phyloP scores from a whole-genome alignment of 1,140 invertebrate species.

The Euura saliciscinereae region DNA sequence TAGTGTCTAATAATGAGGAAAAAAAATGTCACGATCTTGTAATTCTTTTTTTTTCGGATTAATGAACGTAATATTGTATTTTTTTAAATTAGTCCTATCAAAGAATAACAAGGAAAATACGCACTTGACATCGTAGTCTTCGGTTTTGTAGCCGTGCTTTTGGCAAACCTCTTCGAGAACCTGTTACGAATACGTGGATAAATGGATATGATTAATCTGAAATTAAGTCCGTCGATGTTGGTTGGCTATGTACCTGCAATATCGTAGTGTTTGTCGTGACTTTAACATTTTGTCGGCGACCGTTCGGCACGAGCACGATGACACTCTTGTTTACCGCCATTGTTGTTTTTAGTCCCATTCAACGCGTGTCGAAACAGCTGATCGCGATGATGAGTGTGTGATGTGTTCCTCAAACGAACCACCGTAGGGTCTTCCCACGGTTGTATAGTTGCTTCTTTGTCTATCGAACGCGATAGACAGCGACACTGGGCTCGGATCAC shows the following conservation, averaged over 20 bases:
- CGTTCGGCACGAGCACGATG: constrained; percentile 71
- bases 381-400: no score
- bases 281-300: constrained; percentile 70
- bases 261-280: constrained; percentile 73
- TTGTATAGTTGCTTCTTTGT: no score
- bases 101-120: constrained; percentile 13
- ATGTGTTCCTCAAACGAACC: no score
- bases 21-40: not conserved
- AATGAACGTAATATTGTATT: not conserved
- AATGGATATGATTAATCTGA: constrained; percentile 15
- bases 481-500: no score
- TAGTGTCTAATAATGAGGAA: constrained; percentile 65
- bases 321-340: constrained; percentile 52
- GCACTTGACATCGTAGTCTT: constrained; percentile 77
- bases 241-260: constrained; percentile 63
- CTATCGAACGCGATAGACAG: no score
- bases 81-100: not conserved
- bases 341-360: not conserved
- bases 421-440: no score
- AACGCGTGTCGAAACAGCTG: no score
- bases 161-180: constrained; percentile 80
- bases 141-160: constrained; percentile 73
- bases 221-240: constrained; percentile 16
- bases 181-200: constrained; percentile 49
- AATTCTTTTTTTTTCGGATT: not conserved